Evolutionary conservation across 2,797 vertebrate species (phyloP).

Genomic region (Carcharodon carcharias): DNA sequence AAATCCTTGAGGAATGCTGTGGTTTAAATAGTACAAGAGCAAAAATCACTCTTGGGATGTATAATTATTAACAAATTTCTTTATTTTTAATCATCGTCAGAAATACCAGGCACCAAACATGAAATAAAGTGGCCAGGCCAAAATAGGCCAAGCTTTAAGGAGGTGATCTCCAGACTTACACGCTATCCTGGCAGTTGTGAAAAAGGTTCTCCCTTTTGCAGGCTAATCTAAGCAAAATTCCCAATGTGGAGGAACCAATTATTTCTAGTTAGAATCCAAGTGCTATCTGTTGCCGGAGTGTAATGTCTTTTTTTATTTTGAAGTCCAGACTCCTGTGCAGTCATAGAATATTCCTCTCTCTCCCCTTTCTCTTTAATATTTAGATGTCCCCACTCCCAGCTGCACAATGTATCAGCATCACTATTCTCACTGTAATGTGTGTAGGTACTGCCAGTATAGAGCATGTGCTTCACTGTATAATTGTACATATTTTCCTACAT

Average conservation of each 20-base stretch:
- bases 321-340: background rate
- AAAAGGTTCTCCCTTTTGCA: background rate
- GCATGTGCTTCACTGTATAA: background rate
- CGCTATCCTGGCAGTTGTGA: background rate
- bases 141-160: background rate
- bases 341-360: constrained; percentile 13
- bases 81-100: constrained; percentile 2
- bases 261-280: background rate
- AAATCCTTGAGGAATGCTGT: background rate
- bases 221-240: background rate
- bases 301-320: background rate
- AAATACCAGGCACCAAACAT: background rate
- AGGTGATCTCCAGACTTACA: background rate
- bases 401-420: background rate
- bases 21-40: background rate
- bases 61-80: background rate
- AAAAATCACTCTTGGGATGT: background rate
- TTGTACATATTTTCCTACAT: background rate
- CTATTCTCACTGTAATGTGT: background rate
- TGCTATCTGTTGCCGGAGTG: background rate
- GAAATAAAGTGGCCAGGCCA: background rate
- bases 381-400: background rate
- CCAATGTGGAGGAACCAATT: constrained; percentile 7
- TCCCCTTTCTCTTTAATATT: background rate
- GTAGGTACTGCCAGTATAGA: background rate